Base-by-base conservation (phyloP, 2,113 vertebrate genomes). In the Plectropomus leopardus region DNA sequence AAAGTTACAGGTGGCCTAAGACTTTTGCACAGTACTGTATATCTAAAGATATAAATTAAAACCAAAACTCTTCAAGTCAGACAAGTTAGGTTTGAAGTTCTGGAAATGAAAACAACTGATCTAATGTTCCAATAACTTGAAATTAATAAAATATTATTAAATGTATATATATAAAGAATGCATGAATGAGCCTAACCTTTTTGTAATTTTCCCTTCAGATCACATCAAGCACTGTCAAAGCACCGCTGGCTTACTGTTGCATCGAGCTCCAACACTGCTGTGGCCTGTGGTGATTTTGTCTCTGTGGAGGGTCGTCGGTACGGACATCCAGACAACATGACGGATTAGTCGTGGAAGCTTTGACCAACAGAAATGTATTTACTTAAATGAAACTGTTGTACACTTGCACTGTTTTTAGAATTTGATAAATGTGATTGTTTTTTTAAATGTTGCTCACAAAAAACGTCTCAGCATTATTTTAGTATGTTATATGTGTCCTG, bases 221-320 rank as follows among this genome's bases (percentile, higher is more conserved):
- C 0, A 0, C 4, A 73, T 81, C 36, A 80, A 10, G 57, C 0
- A 0, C 1, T 93, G 92, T 36, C 1, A 0, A 0, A 19, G 0
- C 17, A 14, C 28, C 36, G n/a, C 75, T 48, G 66, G 83, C n/a
- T 14, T 70, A 7, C 63, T 6, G 14, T 68, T 80, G 53, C 84
- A 76, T 3, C 48, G 9, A 19, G 32, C 59, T 69, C 77, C 72
- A 0, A 0, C 28, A 45, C 32, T 59, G 1, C 78, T 89, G 45
- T 90, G 82, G 85, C 54, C 71, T 10, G 28, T 50, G 36, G 42
- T 84, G 63, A 10, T 76, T 42, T 30, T 88, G 59, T 13, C 48
- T 30, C 59, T 86, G 74, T 86, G 85, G 88, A 65, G 21, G 21
- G 17, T 85, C 40, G 26, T 83, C 0, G 1, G 14, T 7, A 19